Conservation (phyloP, 2,888 invertebrate genomes). For the Caenorhabditis sulstoni region DNA sequence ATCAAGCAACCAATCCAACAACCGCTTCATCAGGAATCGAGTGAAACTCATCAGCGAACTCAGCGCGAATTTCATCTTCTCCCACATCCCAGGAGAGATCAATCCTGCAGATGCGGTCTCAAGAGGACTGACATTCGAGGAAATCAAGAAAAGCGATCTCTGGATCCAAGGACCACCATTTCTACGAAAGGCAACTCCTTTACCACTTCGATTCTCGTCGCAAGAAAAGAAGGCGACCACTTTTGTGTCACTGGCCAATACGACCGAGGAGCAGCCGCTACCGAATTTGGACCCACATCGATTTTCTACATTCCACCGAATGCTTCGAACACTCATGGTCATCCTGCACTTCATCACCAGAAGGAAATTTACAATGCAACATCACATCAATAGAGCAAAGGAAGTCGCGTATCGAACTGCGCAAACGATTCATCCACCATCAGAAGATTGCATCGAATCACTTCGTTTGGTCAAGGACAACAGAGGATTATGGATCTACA, state of each 20-base stretch:
- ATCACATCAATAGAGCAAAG: background rate
- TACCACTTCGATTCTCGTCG: conserved; percentile 17
- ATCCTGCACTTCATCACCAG: background rate
- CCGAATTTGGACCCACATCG: conserved; percentile 19
- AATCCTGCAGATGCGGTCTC: conserved; percentile 39
- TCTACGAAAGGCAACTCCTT: background rate
- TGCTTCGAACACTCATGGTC: conserved; percentile 4
- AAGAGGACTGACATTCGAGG: conserved; percentile 19
- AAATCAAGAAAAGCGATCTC: conserved; percentile 1
- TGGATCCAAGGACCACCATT: conserved; percentile 33
- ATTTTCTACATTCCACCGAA: conserved; percentile 15
- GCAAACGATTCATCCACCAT: conserved; percentile 24
- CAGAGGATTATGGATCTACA: conserved; percentile 4
- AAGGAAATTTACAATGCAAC: background rate
- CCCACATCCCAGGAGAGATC: conserved; percentile 22
- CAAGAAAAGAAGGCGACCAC: background rate
- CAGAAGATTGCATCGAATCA: conserved; percentile 1
- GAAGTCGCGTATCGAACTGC: background rate
- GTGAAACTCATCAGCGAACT: background rate
- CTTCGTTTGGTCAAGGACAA: conserved; percentile 1
- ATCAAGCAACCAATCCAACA: background rate
- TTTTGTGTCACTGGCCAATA: background rate
- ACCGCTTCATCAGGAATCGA: conserved; percentile 3
- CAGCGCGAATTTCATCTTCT: background rate
- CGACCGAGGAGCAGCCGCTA: background rate